Percentiles rank a stretch among this genome's conserved stretches.
Conservation (phyloP, 2,797 vertebrate species). For the Adelosebastes latens region DNA sequence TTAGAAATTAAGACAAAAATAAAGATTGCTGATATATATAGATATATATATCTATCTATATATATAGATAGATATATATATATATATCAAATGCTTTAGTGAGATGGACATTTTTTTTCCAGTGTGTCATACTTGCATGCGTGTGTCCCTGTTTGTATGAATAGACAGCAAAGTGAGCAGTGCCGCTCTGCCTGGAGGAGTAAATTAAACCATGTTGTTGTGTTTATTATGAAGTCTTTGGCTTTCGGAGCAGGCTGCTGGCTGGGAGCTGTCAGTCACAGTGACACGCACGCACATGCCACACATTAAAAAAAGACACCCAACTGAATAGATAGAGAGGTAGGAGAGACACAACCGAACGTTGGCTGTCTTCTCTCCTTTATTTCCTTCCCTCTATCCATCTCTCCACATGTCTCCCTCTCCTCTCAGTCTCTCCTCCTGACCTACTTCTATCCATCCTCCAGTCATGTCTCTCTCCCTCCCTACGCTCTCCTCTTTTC, state of each 20-base stretch:
- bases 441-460: slow-evolving; percentile 83
- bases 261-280: slow-evolving; percentile 77
- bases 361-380: slow-evolving; percentile 29
- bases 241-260: slow-evolving; percentile 64
- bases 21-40: too few relatives aligned
- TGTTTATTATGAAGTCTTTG: slow-evolving; percentile 74
- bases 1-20: background rate
- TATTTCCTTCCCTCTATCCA: slow-evolving; percentile 43
- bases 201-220: slow-evolving; percentile 75
- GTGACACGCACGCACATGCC: slow-evolving; percentile 36
- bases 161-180: slow-evolving; percentile 54
- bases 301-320: background rate
- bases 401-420: slow-evolving; percentile 37
- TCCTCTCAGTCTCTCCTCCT: slow-evolving; percentile 61
- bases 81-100: background rate
- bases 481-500: background rate
- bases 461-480: slow-evolving; percentile 46
- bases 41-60: too few relatives aligned
- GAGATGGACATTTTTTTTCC: slow-evolving; percentile 27
- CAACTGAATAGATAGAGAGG: slow-evolving; percentile 4
- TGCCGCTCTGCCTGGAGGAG: slow-evolving; percentile 57
- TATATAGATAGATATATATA: background rate
- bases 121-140: slow-evolving; percentile 5
- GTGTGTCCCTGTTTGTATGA: slow-evolving; percentile 28
- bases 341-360: slow-evolving; percentile 9